Conservation (phyloP, 2,113 vertebrate species). For the Malurus cyaneus region DNA sequence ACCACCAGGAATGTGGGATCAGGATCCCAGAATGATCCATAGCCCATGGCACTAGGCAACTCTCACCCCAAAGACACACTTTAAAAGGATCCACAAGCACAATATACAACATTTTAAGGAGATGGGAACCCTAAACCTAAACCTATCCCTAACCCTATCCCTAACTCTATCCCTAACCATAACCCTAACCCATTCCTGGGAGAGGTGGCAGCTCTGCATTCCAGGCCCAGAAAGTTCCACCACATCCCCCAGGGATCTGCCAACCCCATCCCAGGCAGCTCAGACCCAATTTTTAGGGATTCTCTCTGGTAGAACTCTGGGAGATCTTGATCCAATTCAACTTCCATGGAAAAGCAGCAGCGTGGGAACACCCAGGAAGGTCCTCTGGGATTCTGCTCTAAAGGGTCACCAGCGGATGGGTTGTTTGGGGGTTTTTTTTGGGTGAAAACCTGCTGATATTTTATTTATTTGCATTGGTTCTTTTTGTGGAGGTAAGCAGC, state of each 20-base stretch:
- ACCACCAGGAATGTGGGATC: rapidly evolving
- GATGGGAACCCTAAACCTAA: not conserved
- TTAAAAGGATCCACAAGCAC: not conserved
- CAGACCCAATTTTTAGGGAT: not conserved
- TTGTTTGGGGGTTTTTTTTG: not conserved
- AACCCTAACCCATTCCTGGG: not conserved
- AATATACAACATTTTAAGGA: not conserved
- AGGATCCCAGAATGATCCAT: not conserved
- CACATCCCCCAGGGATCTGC: not conserved
- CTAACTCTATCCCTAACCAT: no score
- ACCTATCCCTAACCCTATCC: no score
- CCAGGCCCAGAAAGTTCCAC: not conserved
- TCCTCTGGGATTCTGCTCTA: not conserved
- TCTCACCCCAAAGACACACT: not conserved
- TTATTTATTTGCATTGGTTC: not conserved
- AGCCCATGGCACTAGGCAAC: rapidly evolving
- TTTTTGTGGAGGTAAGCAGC: slow-evolving; percentile 43
- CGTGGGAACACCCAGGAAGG: not conserved
- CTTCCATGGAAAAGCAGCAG: not conserved
- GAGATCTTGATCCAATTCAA: not conserved
- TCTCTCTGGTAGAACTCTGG: rapidly evolving
- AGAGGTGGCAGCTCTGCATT: not conserved
- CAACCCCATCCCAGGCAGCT: not conserved
- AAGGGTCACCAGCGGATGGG: not conserved
- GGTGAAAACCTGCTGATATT: not conserved